Conservation (phyloP, 2,797 vertebrate species). For the Meda fulgida region DNA sequence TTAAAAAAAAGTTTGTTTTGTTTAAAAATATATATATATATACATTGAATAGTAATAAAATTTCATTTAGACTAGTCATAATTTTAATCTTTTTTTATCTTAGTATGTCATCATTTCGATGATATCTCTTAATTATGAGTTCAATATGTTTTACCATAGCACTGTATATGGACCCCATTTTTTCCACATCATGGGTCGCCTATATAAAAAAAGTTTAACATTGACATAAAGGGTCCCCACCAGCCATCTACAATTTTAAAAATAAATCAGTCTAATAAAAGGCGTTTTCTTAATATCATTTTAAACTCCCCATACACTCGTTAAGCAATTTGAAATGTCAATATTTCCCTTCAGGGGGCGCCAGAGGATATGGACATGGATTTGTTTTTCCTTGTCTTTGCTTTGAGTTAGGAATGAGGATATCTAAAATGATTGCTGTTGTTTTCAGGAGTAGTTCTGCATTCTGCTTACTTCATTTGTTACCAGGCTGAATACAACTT, state of each 20-base stretch:
- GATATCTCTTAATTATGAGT: no score
- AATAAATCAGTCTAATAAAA: neutral
- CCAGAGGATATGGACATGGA: constrained; percentile 1
- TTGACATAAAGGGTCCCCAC: neutral
- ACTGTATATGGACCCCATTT: neutral
- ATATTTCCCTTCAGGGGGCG: constrained; percentile 22
- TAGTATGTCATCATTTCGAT: no score
- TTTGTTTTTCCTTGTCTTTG: neutral
- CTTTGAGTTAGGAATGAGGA: neutral
- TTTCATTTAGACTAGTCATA: no score
- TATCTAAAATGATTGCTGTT: neutral
- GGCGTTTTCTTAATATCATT: neutral
- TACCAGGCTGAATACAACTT: constrained; percentile 8
- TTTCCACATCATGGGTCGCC: neutral
- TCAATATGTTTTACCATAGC: neutral
- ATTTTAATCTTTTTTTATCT: no score
- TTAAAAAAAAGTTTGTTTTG: no score
- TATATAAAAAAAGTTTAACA: neutral
- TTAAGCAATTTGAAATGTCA: neutral
- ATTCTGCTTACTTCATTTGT: neutral
- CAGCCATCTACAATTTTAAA: neutral
- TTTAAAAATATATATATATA: no score
- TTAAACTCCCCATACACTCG: neutral
- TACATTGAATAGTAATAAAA: no score
- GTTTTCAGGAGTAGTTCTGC: constrained; percentile 3